These are phyloP conservation scores for Syrrhaptes paradoxus DNA, from an alignment of 2,113 vertebrate species.

Conservation along the genomic window DNA sequence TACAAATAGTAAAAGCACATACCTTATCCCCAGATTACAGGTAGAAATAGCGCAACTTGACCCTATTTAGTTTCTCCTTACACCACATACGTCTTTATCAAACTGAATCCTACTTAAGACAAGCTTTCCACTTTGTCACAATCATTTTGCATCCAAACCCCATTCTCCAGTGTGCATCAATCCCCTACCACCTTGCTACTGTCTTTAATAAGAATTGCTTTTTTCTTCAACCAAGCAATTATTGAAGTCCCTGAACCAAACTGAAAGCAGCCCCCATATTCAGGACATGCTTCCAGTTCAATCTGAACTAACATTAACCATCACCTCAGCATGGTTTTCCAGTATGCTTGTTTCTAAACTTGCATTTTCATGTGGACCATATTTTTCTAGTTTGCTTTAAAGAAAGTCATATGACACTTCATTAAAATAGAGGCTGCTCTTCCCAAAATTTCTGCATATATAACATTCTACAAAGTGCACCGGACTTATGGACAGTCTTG, in stretches of 20 bases:
- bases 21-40: neutral
- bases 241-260: neutral
- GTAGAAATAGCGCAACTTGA: neutral
- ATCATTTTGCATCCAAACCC: neutral
- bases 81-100: rapidly evolving
- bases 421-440: neutral
- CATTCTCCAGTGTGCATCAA: neutral
- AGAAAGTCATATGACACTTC: neutral
- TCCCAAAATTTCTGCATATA: neutral
- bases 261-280: neutral
- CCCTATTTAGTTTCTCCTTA: neutral
- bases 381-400: neutral
- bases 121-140: neutral
- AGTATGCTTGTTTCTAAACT: neutral
- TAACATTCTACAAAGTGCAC: neutral
- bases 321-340: neutral
- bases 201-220: neutral
- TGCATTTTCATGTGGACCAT: neutral
- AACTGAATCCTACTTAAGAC: neutral
- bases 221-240: too few relatives aligned
- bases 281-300: neutral
- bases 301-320: neutral
- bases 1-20: neutral
- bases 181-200: too few relatives aligned
- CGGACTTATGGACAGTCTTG: neutral